Percentiles rank a stretch among this genome's conserved stretches.
Conservation (phyloP, 2,113 vertebrate species). For the Oreochromis niloticus region DNA sequence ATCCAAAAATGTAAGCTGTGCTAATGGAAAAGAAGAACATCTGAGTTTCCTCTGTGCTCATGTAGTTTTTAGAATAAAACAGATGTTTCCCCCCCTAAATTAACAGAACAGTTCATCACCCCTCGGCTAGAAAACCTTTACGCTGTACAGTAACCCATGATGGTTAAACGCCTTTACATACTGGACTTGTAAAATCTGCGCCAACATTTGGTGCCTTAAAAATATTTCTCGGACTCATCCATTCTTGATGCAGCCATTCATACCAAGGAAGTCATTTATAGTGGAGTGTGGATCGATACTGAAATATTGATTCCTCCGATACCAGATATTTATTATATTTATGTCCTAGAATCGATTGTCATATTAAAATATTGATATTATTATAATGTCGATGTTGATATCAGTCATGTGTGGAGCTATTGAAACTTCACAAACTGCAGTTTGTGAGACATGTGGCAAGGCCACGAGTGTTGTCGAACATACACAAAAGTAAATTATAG, state of each 20-base stretch:
- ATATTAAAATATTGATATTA: background rate
- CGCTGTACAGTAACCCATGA: background rate
- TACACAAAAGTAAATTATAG: background rate
- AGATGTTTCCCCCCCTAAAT: background rate
- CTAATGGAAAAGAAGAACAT: background rate
- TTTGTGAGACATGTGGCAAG: background rate
- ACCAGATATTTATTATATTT: background rate
- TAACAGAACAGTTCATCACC: background rate
- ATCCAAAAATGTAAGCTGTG: background rate
- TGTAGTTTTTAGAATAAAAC: background rate
- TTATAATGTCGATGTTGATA: background rate
- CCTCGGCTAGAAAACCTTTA: background rate
- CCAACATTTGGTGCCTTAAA: background rate
- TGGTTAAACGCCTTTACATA: background rate
- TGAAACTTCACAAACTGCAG: background rate
- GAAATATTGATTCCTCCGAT: background rate
- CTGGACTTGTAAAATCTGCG: background rate
- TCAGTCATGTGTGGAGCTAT: background rate
- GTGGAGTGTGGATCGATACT: fast-evolving
- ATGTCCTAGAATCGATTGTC: background rate
- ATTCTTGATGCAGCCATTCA: background rate
- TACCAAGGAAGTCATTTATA: background rate
- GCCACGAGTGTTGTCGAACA: background rate
- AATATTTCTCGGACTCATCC: background rate
- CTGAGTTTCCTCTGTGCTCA: background rate